Evolutionary conservation across 2,888 invertebrate genomes (phyloP).

Genomic region (Panopea generosa): DNA sequence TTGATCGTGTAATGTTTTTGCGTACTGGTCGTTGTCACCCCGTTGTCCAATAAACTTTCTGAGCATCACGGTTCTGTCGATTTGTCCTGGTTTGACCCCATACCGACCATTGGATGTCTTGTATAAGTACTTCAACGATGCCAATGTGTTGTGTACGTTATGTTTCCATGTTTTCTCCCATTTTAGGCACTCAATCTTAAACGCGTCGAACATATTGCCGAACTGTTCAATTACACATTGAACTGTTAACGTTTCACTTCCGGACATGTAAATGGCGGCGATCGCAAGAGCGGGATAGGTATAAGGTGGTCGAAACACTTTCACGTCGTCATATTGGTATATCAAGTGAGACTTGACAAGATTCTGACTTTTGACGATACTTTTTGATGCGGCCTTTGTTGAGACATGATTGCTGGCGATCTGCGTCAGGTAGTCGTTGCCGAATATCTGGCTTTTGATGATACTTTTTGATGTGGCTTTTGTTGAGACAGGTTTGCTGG

Average conservation of each 20-base stretch:
- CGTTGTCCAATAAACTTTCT: neutral
- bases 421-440: constrained; percentile 12
- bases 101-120: neutral
- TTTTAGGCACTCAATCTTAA: neutral
- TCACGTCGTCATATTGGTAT: neutral
- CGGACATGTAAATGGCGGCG: constrained; percentile 5
- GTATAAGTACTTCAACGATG: neutral
- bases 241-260: neutral
- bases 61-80: neutral
- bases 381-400: no score
- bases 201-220: neutral
- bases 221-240: neutral
- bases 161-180: neutral
- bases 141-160: neutral
- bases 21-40: no score
- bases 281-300: neutral
- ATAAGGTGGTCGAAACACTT: neutral
- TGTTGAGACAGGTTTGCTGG: no score
- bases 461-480: no score
- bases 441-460: constrained; percentile 2
- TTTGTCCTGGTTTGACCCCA: neutral
- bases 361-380: no score
- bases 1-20: no score
- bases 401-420: no score
- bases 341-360: neutral